A percentile compares a stretch with the other conserved stretches of the same genome.
Conservation (phyloP, 2,888 invertebrate species). For the Dione juno region DNA sequence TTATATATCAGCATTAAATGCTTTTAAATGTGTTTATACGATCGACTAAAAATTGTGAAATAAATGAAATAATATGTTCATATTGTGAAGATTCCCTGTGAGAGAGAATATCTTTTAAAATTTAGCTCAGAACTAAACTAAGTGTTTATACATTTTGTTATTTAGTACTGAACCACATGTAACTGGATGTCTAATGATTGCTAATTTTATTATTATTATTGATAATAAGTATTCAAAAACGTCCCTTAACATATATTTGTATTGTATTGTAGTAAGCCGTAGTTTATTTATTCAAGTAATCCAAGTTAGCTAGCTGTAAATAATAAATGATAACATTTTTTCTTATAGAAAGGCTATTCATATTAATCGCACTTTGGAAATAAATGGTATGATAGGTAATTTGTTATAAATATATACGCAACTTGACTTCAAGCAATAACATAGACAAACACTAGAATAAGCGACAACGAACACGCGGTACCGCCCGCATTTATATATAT, state of each 20-base stretch:
- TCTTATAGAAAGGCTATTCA: no score
- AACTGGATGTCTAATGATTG: conserved; percentile 12
- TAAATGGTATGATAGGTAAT: not conserved
- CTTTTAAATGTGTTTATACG: conserved; percentile 13
- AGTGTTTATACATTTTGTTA: conserved; percentile 1
- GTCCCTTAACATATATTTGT: conserved; percentile 17
- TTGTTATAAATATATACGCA: conserved; percentile 1
- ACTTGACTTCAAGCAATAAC: conserved; percentile 13
- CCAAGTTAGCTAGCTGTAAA: not conserved
- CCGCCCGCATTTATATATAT: conserved; percentile 10
- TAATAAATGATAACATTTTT: not conserved
- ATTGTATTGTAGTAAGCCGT: not conserved
- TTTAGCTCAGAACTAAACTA: no score
- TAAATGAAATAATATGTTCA: not conserved
- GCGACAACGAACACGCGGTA: not conserved
- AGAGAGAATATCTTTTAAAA: not conserved
- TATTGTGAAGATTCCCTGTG: not conserved
- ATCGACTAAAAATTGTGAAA: not conserved
- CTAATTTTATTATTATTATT: not conserved
- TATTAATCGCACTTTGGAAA: no score
- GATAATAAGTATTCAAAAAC: conserved; percentile 10
- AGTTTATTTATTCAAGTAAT: conserved; percentile 5
- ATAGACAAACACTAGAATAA: not conserved
- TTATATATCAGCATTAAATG: conserved; percentile 16
- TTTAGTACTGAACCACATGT: not conserved